Evolutionary conservation across 2,113 vertebrate genomes (phyloP).

Genomic region (Pluvianellus socialis): DNA sequence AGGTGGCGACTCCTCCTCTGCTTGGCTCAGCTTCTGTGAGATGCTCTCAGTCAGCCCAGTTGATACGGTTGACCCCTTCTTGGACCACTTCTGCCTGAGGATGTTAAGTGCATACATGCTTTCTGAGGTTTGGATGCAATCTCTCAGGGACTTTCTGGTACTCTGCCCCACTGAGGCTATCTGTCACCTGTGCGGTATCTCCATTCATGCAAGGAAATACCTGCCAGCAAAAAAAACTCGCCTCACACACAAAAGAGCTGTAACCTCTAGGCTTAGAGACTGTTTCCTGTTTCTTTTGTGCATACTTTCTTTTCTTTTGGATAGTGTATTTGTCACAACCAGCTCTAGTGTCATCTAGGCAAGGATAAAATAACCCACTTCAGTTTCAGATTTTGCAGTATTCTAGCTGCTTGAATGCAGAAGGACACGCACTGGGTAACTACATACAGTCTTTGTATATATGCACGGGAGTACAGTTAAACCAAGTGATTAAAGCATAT

Average conservation of each 20-base stretch:
- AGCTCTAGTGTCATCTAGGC: background rate
- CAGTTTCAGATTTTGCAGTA: background rate
- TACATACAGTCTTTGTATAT: background rate
- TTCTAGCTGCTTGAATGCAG: background rate
- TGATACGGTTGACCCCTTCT: background rate
- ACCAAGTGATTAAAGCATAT: background rate
- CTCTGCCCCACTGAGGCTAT: background rate
- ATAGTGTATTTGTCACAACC: background rate
- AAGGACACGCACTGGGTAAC: background rate
- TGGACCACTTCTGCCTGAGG: background rate
- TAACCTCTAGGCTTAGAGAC: background rate
- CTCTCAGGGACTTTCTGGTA: background rate
- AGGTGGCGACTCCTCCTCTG: background rate
- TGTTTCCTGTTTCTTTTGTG: background rate
- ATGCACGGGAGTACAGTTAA: background rate
- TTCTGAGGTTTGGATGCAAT: background rate
- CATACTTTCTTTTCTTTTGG: background rate
- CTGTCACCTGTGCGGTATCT: background rate
- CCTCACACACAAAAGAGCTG: background rate
- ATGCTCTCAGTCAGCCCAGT: background rate
- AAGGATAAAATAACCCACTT: background rate
- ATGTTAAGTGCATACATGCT: rapidly evolving
- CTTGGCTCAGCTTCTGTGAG: background rate
- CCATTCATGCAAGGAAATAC: background rate
- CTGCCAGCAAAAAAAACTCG: background rate